Evolutionary conservation across 1,140 invertebrate genomes (phyloP), one percentile per base, ranked within the genome.

Genomic region (Cotesia glomerata): DNA sequence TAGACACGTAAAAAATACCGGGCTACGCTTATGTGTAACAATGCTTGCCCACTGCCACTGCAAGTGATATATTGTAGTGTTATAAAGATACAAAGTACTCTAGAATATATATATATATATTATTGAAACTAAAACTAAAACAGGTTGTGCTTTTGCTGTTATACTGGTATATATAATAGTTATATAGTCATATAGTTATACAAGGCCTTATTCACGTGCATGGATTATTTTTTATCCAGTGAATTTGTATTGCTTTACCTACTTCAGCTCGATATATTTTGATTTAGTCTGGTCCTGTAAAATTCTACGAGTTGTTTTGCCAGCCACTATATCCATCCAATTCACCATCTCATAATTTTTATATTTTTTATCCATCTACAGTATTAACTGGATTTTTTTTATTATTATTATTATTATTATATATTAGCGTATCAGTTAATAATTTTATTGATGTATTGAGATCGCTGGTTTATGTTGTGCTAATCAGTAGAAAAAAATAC

Each of bases 141-240:
- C 36, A 8, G 36, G 1, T 39, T 39, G 7, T 54, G 52, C 1
- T 14, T 54, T 5, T 54, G 52, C 5, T 18, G 5, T 61, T 9
- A 18, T 61, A 8, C 26, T 18, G 2, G 18, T 18, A 18, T 18
- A 18, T 18, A 18, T 18, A 18, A 2, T 18, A 18, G 18, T 18
- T 18, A 2, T 2, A 18, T 18, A 18, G 18, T 18, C 18, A 18
- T 18, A 18, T 18, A 18, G 18, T 18, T 18, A 18, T 18, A 18
- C 18, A 18, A 18, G 18, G 2, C 18, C 18, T 18, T 18, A 18
- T 18, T 18, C 18, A 18, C 32, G 1, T 34, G 7, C 34, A 39
- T 36, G 62, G 62, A 32, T 64, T 64, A 64, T 64, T 64, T 64
- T 64, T 64, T 64, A 64, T 64, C 62, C 62, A 32, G 9, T 64